Evolutionary conservation across 2,797 vertebrate genomes (phyloP), one percentile per base, ranked within the genome.

Genomic region (Hoplostethus atlanticus): DNA sequence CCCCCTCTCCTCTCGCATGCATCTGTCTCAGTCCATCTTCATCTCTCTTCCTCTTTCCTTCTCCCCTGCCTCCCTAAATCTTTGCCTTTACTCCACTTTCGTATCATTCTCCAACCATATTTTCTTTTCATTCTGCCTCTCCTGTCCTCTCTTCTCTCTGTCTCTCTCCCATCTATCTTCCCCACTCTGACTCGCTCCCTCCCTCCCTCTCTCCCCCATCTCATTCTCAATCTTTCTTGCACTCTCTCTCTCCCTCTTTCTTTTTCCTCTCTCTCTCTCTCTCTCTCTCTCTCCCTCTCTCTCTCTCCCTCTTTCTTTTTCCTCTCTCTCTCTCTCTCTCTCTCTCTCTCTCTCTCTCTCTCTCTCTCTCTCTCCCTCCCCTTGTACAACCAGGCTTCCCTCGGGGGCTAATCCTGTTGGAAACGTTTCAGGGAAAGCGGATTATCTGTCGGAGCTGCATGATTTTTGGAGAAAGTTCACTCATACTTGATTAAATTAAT

Each of bases 401-500:
- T 90, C 68, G 67, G 84, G 92, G 83, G 68, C 86, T 93, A 93
- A 94, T 93, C 91, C 91, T 89, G 87, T 93, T 93, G 92, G 89
- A 91, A 90, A 92, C 87, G 71, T 94, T 93, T 92, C 92, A 87
- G 88, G 89, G 86, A 91, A 93, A 94, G 92, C 90, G 91, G 90
- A 94, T 95, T 94, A 94, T 90, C 82, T 89, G 84, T 88, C 76
- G 82, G 87, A 90, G 90, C 87, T 69, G 89, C 89, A 87, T 89
- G 87, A 88, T 93, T 93, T 93, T 84, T 84, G 89, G 84, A 89
- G 85, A 93, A 92, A 92, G 87, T 92, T 95, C 90, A 89, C 92
- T 93, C 91, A 83, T 89, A 90, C 90, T 91, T 93, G 91, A 94
- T 94, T 94, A 88, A 93, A 92, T 93, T 93, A 92, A 91, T 93